Base-by-base conservation (phyloP, 2,888 invertebrate genomes). In the Melieria omissa region DNA sequence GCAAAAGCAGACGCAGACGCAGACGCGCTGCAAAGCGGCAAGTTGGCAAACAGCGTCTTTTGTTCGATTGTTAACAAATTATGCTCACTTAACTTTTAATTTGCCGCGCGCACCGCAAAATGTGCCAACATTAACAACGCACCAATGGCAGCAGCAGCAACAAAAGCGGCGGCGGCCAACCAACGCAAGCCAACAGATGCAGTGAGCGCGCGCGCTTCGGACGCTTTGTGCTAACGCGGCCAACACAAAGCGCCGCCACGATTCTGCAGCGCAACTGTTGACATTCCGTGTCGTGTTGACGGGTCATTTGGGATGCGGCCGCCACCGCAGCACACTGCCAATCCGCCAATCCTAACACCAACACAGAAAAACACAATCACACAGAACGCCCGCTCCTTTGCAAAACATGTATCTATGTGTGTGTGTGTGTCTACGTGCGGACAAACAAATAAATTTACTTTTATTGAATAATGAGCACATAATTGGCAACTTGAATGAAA, bases 401-500 rank as follows among this genome's bases (percentile, higher is more conserved):
- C 8, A 4, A 9, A 9, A 8, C 4, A 8, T 42, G 12, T 44
- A 12, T 12, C 9, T 41, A 0, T 41, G 8, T 63, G 29, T 63
- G 14, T 46, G 47, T 62, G 7, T 29, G 29, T 52, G 14, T 16
- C 5, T 64, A 64, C 10, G 16, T 29, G 70, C 71, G 76, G 84
- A 86, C 84, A 86, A 86, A 86, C 86, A 86, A 86, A 86, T 86
- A 86, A 86, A 86, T 86, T 86, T 86, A 85, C 80, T 83, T 84
- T 86, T 85, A 86, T 86, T 86, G 84, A 82, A 86, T 86, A 86
- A 86, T 86, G 85, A 83, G 75, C 81, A 76, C 84, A 83, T 86
- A 86, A 86, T 86, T 86, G 86, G 86, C 86, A 86, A 84, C 83
- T 85, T 86, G 86, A 86, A 86, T 86, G 86, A 84, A 86, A 86